Conservation (phyloP, 2,113 vertebrate genomes). For the Pangasianodon gigas region DNA sequence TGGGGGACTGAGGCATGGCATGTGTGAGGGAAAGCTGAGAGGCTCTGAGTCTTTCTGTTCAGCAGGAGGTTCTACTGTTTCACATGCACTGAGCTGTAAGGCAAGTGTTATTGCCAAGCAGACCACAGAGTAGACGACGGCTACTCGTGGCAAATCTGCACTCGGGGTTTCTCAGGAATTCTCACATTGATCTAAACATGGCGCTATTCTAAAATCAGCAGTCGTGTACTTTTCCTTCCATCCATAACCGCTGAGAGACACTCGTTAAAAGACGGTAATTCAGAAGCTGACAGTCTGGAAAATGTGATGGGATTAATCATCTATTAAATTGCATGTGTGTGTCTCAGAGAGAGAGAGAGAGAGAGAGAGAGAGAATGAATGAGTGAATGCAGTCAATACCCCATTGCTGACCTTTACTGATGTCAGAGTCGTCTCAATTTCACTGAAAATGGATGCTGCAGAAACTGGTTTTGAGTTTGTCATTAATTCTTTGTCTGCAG, state of each 20-base stretch:
- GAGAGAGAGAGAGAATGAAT: not conserved
- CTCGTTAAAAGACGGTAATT: slow-evolving; percentile 13
- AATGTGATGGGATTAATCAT: slow-evolving; percentile 28
- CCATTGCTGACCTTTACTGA: slow-evolving; percentile 41
- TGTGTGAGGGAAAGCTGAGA: slow-evolving; percentile 47
- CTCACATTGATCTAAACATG: not conserved
- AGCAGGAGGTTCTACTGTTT: slow-evolving; percentile 27
- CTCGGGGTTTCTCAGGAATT: not conserved
- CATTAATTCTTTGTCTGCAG: not conserved
- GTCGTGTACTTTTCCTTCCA: not conserved
- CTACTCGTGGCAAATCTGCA: not conserved
- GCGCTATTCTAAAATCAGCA: not conserved
- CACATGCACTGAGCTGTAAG: slow-evolving; percentile 36
- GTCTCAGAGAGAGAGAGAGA: not conserved
- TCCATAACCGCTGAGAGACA: not conserved
- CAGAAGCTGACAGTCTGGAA: slow-evolving; percentile 31
- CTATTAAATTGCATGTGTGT: slow-evolving; percentile 23
- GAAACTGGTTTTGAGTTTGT: slow-evolving; percentile 33
- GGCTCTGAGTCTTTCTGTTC: slow-evolving; percentile 37
- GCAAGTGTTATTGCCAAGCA: slow-evolving; percentile 20
- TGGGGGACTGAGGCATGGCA: slow-evolving; percentile 35
- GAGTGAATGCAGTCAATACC: slow-evolving; percentile 4
- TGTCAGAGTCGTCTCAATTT: slow-evolving; percentile 46
- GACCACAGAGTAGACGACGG: not conserved
- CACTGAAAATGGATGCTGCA: slow-evolving; percentile 37